phyloP scores from a whole-genome alignment of 2,888 invertebrate species.

The Galerucella nymphaeae region DNA sequence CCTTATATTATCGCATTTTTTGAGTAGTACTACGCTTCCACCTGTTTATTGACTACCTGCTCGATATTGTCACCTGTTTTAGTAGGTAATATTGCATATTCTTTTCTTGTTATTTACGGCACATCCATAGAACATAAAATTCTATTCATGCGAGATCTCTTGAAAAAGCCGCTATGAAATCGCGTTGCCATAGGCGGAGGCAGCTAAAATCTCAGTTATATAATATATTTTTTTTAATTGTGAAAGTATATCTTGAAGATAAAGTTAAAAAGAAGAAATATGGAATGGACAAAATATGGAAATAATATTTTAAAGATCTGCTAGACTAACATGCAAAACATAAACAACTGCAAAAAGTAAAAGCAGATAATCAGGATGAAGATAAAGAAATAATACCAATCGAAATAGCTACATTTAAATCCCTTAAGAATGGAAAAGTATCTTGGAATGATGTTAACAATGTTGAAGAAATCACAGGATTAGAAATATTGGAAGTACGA shows the following conservation, averaged over 20 bases:
- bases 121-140: slow-evolving; percentile 39
- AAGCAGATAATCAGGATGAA: too few species aligned
- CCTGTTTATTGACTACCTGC: slow-evolving; percentile 39
- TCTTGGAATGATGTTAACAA: too few species aligned
- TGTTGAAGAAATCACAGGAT: too few species aligned
- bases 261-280: too few species aligned
- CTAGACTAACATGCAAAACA: too few species aligned
- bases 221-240: not conserved
- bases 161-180: slow-evolving; percentile 37
- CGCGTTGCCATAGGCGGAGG: slow-evolving; percentile 23
- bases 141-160: slow-evolving; percentile 37
- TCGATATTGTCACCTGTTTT: slow-evolving; percentile 37
- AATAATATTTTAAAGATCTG: too few species aligned
- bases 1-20: slow-evolving; percentile 4
- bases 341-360: too few species aligned
- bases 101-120: slow-evolving; percentile 38
- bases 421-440: too few species aligned
- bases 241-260: not conserved
- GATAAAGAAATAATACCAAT: too few species aligned
- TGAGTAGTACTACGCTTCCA: slow-evolving; percentile 25
- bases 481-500: too few species aligned
- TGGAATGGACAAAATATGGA: too few species aligned
- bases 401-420: too few species aligned
- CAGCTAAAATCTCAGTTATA: not conserved
- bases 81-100: slow-evolving; percentile 38